Base-by-base conservation (phyloP, 2,797 vertebrate genomes). In the Galagoides demidoff region DNA sequence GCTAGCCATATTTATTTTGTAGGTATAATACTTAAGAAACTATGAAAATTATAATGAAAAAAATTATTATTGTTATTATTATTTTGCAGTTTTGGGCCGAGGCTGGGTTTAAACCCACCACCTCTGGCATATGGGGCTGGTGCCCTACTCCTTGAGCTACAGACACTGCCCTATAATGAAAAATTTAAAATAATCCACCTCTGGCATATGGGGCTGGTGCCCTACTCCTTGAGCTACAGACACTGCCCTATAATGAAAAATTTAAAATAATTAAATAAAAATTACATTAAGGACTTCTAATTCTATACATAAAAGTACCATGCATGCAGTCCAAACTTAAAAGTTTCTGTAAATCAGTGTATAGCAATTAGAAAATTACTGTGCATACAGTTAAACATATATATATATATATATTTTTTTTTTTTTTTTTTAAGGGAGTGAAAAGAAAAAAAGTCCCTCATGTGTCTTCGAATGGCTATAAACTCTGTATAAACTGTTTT, bases 401-500 rank as follows among this genome's bases (percentile, higher is more conserved):
- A 52, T 52, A 49, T 49, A 49, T 49, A 49, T 77, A 71, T 81
- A 23, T 59, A 71, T 82, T 63, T 16, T 66, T 92, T 43, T 43
- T 39, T 39, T 6, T 16, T 66, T 92, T 82, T 63, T 16, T 66
- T 92, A n/a, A 8, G 14, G 27, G 14, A 19, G 12, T 29, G 6
- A 61, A 4, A 20, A 16, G 1, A 59, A 90, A 52, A 84, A 66
- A 34, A 29, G 14, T 79, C 52, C 29, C 52, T 81, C 22, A 14
- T 95, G 27, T 92, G n/a, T 71, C 76, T 90, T 82, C 29, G 45
- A 85, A 66, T 95, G 57, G n/a, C 23, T 82, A 74, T 71, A 96
- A 93, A 96, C 34, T 85, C 45, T 83, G 57, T 84, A 57, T 78
- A 71, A 78, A 66, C 83, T 92, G 85, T 95, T 97, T 96, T 86